phyloP scores from a whole-genome alignment of 2,888 invertebrate genomes.

The Eledona agricola region DNA sequence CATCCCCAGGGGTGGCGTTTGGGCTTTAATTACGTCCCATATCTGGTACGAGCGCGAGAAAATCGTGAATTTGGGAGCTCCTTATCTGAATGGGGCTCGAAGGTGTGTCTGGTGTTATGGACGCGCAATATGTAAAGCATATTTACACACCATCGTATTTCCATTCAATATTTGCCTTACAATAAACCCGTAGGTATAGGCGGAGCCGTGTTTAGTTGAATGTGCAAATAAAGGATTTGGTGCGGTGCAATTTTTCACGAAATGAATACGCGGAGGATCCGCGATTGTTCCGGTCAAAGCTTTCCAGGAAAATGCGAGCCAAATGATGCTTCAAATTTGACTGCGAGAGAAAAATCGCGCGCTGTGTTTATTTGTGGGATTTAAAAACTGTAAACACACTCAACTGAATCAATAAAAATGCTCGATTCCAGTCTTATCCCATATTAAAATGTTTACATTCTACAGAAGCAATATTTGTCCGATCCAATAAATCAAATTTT shows the following conservation, averaged over 20 bases:
- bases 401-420: conserved; percentile 6
- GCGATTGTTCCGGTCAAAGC: conserved; percentile 16
- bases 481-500: too few relatives aligned
- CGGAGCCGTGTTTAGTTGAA: conserved; percentile 24
- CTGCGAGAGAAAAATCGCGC: not conserved
- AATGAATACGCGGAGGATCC: conserved; percentile 10
- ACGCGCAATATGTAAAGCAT: conserved; percentile 33
- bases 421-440: not conserved
- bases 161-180: conserved; percentile 39
- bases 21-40: conserved; percentile 42
- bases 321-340: conserved; percentile 15
- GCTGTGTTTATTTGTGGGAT: not conserved
- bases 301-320: too few relatives aligned
- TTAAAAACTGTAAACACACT: not conserved
- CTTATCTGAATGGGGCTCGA: conserved; percentile 17
- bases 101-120: conserved; percentile 23
- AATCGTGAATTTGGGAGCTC: conserved; percentile 11
- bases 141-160: conserved; percentile 37
- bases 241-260: conserved; percentile 21
- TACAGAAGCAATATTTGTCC: not conserved
- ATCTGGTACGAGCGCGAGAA: conserved; percentile 9
- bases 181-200: conserved; percentile 30
- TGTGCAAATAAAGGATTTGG: conserved; percentile 32
- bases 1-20: conserved; percentile 38
- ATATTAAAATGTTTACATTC: not conserved